A percentile compares a stretch with the other conserved stretches of the same genome.
These are phyloP conservation scores for Sternotherus odoratus DNA, from an alignment of 2,797 vertebrate genomes.

Conservation along the genomic window DNA sequence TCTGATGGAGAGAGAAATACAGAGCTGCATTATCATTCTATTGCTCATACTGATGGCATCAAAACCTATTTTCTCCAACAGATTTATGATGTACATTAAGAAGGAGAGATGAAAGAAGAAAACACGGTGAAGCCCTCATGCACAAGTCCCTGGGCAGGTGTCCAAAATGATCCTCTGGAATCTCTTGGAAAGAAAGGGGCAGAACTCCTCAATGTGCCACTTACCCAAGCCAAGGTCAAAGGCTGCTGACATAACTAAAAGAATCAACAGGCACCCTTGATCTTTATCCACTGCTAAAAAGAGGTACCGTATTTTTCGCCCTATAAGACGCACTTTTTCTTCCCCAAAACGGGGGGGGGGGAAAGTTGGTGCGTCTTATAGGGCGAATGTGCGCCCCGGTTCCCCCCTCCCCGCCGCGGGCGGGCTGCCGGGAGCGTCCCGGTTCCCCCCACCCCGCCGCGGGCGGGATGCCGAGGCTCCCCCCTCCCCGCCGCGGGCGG, in stretches of 20 bases:
- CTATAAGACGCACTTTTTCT: too few species aligned
- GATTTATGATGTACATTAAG: background rate
- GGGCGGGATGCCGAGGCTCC: too few species aligned
- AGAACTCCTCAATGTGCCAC: background rate
- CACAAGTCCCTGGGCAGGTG: background rate
- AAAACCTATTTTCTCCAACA: background rate
- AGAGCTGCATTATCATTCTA: fast-evolving
- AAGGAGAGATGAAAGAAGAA: background rate
- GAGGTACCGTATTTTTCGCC: too few species aligned
- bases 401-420: too few species aligned
- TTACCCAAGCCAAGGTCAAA: background rate
- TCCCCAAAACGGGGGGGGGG: too few species aligned
- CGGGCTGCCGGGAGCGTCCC: too few species aligned
- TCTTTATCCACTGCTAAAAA: background rate
- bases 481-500: too few species aligned
- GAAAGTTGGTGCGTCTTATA: too few species aligned
- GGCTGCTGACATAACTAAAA: background rate
- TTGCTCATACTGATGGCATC: background rate
- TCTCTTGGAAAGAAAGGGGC: background rate
- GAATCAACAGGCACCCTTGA: background rate
- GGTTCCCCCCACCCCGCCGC: too few species aligned
- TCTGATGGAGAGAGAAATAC: fast-evolving
- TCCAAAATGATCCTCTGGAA: background rate
- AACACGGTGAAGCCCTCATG: background rate
- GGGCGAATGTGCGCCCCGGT: too few species aligned